These are phyloP conservation scores for Corapipo altera DNA, from an alignment of 2,113 vertebrate species.

Conservation along the genomic window DNA sequence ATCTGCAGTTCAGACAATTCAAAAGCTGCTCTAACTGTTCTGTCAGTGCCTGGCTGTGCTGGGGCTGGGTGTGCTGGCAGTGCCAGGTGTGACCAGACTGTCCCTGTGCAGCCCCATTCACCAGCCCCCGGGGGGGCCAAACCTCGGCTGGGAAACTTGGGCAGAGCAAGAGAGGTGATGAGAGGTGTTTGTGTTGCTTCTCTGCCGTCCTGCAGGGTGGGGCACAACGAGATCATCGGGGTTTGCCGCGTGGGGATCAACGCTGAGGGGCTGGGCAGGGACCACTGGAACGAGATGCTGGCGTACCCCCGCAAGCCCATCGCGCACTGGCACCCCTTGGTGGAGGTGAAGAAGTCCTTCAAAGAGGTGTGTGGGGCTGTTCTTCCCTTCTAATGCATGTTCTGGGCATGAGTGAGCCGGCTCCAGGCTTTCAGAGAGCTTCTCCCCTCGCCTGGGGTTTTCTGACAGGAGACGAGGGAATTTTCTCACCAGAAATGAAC, in stretches of 20 bases:
- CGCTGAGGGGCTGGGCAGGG: slow-evolving; percentile 91
- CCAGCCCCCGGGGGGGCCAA: accelerated
- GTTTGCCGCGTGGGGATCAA: slow-evolving; percentile 88
- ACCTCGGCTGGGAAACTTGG: neutral
- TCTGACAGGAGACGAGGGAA: neutral
- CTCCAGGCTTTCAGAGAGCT: slow-evolving; percentile 37
- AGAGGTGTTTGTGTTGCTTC: neutral
- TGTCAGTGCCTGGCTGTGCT: neutral
- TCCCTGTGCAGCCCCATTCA: accelerated
- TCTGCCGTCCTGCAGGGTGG: slow-evolving; percentile 79
- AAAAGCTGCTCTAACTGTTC: neutral
- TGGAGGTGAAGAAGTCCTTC: slow-evolving; percentile 96
- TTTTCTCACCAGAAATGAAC: slow-evolving; percentile 32
- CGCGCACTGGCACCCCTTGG: slow-evolving; percentile 94
- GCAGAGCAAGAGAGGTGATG: accelerated
- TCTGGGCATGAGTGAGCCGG: neutral
- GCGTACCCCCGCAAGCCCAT: slow-evolving; percentile 96
- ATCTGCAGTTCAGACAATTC: neutral
- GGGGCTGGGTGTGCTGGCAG: neutral
- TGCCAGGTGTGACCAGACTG: neutral
- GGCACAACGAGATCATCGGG: slow-evolving; percentile 97
- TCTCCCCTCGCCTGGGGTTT: neutral
- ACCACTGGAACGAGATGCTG: slow-evolving; percentile 99
- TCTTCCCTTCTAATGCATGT: neutral
- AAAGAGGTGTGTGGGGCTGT: slow-evolving; percentile 84